Base-by-base conservation (phyloP, 1,140 invertebrate species). In the Chrysomallon squamiferum region DNA sequence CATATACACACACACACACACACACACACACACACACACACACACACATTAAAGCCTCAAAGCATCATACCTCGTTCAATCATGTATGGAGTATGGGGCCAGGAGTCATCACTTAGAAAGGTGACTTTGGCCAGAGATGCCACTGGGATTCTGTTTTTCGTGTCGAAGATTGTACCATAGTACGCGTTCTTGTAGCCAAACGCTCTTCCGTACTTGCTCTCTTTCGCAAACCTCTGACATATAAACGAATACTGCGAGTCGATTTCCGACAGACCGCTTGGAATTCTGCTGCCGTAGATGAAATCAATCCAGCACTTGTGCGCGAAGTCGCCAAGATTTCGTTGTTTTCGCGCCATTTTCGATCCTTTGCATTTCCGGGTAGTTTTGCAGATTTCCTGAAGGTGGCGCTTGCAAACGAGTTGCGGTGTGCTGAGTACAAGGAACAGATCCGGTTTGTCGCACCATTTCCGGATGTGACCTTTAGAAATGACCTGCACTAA, bases 221-320 rank as follows among this genome's bases (percentile, higher is more conserved):
- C 59, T 27, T 65, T 60, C 13, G 75, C 71, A 43, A 75, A 77
- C 2, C 65, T 57, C 59, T 80, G 78, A 49, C 78, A 80, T 11
- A 80, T 72, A 54, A 75, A 72, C 38, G 68, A 72, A 32, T 71
- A 69, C 41, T 66, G 70, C 25, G 68, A 68, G 22, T 72, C 54
- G 13, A 68, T 64, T 50, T 72, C 63, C 5, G 75, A 74, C 30
- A 79, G 62, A 13, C 73, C 77, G 22, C 59, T 61, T 0, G 77
- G 77, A 0, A 74, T 43, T 57, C 57, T 60, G 18, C 74, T 62
- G 15, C 72, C 71, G 33, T 71, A 66, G 13, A 78, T 65, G 18
- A 74, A 72, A 45, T 72, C 68, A 38, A 68, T 68, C 76, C 76
- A 78, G 54, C 76, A 78, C 5, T 69, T 73, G 43, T 78, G 72